Percentiles rank a stretch among this genome's conserved stretches.
These are phyloP conservation scores for Drosophila yooni DNA, from an alignment of 2,888 invertebrate species.

Conservation along the genomic window DNA sequence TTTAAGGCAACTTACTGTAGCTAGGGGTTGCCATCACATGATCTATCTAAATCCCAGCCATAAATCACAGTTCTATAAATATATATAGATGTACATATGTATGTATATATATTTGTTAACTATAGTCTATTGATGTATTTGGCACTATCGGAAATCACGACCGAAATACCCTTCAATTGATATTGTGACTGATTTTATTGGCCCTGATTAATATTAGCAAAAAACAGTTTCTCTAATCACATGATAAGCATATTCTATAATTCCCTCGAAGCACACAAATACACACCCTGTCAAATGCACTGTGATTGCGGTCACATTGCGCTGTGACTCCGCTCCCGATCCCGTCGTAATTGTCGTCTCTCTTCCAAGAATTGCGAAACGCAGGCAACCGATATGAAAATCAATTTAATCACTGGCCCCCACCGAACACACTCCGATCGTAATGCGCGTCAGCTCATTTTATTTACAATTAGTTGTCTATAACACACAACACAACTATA, in stretches of 20 bases:
- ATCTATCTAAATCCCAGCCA: slow-evolving; percentile 58
- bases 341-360: slow-evolving; percentile 27
- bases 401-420: slow-evolving; percentile 70
- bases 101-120: background rate
- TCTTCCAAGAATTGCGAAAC: slow-evolving; percentile 39
- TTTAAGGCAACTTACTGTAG: slow-evolving; percentile 28
- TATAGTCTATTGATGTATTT: background rate
- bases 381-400: slow-evolving; percentile 64
- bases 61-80: slow-evolving; percentile 47
- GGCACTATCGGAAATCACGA: slow-evolving; percentile 64
- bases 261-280: slow-evolving; percentile 41
- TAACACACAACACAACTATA: slow-evolving; percentile 25
- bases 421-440: slow-evolving; percentile 17
- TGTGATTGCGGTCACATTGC: slow-evolving; percentile 25
- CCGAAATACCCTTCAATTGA: slow-evolving; percentile 77
- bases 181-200: slow-evolving; percentile 70
- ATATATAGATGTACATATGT: slow-evolving; percentile 8
- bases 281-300: slow-evolving; percentile 11
- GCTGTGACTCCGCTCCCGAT: slow-evolving; percentile 21
- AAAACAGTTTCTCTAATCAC: slow-evolving; percentile 71
- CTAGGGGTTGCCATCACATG: slow-evolving; percentile 49
- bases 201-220: slow-evolving; percentile 77
- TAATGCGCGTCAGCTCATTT: slow-evolving; percentile 64
- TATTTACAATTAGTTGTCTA: slow-evolving; percentile 76
- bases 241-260: slow-evolving; percentile 74